phyloP scores from a whole-genome alignment of 2,113 vertebrate genomes.

The Okapia johnstoni region DNA sequence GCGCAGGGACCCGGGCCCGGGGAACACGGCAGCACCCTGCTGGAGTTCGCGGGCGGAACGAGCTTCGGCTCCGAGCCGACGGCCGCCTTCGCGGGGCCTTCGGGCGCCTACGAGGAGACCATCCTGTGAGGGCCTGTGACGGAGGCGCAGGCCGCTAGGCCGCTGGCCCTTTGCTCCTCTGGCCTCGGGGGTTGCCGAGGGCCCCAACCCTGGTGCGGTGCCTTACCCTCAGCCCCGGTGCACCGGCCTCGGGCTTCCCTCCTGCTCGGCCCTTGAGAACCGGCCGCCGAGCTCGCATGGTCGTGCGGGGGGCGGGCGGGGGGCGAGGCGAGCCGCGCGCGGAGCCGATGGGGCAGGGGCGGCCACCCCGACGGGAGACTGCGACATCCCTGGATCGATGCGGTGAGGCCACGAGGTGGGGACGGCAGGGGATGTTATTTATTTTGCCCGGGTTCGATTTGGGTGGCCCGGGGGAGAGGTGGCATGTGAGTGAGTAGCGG shows the following conservation, averaged over 20 bases:
- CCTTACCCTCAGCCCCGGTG: neutral
- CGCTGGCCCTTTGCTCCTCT: neutral
- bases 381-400: neutral
- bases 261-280: neutral
- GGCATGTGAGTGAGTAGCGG: neutral
- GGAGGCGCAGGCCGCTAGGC: neutral
- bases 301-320: neutral
- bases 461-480: neutral
- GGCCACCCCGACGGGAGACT: neutral
- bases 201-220: neutral
- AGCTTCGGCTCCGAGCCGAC: conserved; percentile 60
- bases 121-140: conserved; percentile 14
- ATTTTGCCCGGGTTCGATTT: neutral
- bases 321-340: neutral
- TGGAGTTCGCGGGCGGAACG: conserved; percentile 66
- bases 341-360: neutral
- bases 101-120: conserved; percentile 39
- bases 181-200: neutral
- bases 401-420: neutral
- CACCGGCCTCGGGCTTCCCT: neutral
- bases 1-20: neutral
- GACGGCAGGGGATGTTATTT: conserved; percentile 14
- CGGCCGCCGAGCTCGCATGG: neutral
- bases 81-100: conserved; percentile 39
- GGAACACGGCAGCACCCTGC: conserved; percentile 27